Evolutionary conservation across 1,140 invertebrate genomes (phyloP), one percentile per base, ranked within the genome.

Genomic region (Drosophila virilis): DNA sequence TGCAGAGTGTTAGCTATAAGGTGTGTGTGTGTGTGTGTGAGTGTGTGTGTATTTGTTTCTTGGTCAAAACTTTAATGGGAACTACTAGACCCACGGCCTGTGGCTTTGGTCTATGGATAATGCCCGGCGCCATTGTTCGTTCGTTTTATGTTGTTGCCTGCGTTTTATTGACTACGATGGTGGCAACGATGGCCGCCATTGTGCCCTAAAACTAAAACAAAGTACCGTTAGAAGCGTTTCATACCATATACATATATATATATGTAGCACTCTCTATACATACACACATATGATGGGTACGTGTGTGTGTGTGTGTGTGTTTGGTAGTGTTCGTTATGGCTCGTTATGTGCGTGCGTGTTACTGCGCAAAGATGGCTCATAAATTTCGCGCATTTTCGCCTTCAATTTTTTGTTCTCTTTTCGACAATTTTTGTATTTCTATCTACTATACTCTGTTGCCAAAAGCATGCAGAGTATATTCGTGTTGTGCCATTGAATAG

Each of bases 341-440:
- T 77, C 83, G 83, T 86, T 86, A 86, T 83, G 75, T 88, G 79
- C 83, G 83, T 86, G 83, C 83, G 83, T 86, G 83, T 86, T 86
- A 88, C 83, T 83, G 83, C 84, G 83, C 76, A 88, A 89, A 88
- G 83, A 88, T 88, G 84, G 52, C 84, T 72, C 83, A 88, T 88
- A 88, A 88, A 88, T 88, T 88, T 88, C 76, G 84, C 83, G 84
- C 83, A 55, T 88, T 88, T 88, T 88, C 84, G 79, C 76, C 82
- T 88, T 86, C 68, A 86, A 70, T 86, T 86, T 74, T 77, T 55
- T 6, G 0, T 59, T 9, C 22, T 32, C 32, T 43, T 45, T 33
- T 35, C 10, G 42, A 17, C 15, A 46, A n/a, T 17, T 22, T 59
- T 57, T 59, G n/a, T 45, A 13, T 32, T 58, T 42, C 38, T n/a